phyloP scores from a whole-genome alignment of 1,140 invertebrate species.

The Penaeus indicus region DNA sequence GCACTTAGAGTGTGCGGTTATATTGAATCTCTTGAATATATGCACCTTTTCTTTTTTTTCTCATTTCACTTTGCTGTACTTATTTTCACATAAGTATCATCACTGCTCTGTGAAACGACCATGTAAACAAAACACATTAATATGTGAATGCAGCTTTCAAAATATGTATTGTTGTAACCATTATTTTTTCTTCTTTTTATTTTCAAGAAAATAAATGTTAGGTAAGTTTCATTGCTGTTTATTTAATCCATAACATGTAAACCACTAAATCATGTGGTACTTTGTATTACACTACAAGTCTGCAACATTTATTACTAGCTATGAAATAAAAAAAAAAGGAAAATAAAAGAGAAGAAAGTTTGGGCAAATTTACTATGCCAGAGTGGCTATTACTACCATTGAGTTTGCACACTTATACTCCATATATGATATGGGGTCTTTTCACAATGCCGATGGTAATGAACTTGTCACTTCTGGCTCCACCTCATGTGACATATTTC shows the following conservation, averaged over 20 bases:
- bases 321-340: no score
- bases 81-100: slow-evolving; percentile 2
- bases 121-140: slow-evolving; percentile 10
- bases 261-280: no score
- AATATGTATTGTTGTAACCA: not conserved
- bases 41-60: not conserved
- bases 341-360: no score
- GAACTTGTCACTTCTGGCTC: no score
- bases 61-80: slow-evolving; percentile 31
- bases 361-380: no score
- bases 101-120: slow-evolving; percentile 11
- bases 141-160: slow-evolving; percentile 40
- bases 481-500: no score
- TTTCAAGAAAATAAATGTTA: slow-evolving; percentile 46
- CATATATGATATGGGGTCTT: no score
- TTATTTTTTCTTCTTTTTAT: slow-evolving; percentile 7
- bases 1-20: not conserved
- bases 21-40: slow-evolving; percentile 8
- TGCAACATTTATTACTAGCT: no score
- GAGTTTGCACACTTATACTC: no score
- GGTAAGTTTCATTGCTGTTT: slow-evolving; percentile 27
- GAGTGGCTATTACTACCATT: no score
- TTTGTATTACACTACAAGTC: no score
- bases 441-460: no score
- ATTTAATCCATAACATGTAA: not conserved